Evolutionary conservation across 2,797 vertebrate species (phyloP).

Genomic region (Steatocranus sp.): DNA sequence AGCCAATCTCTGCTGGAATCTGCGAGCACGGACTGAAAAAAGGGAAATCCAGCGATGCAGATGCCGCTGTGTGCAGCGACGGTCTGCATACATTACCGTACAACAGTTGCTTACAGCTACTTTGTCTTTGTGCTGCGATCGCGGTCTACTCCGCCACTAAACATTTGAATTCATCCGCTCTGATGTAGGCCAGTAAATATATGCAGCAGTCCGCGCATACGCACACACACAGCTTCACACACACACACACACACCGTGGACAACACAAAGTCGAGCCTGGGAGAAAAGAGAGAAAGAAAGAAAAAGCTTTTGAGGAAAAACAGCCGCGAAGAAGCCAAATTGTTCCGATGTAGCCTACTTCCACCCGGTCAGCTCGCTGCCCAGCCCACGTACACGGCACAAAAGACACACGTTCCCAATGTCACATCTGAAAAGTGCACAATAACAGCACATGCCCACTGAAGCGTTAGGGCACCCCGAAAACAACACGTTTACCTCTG

Average conservation of each 20-base stretch:
- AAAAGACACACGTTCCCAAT: constrained; percentile 54
- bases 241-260: not conserved
- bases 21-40: constrained; percentile 17
- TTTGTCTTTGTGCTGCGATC: constrained; percentile 66
- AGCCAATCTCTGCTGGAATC: constrained; percentile 44
- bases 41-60: constrained; percentile 35
- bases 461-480: not conserved
- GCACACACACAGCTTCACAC: not conserved
- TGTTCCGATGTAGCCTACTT: constrained; percentile 20
- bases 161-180: constrained; percentile 50
- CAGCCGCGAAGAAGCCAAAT: constrained; percentile 18
- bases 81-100: constrained; percentile 54
- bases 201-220: constrained; percentile 24
- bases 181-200: constrained; percentile 47
- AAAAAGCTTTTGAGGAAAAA: not conserved
- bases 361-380: constrained; percentile 51
- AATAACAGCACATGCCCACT: constrained; percentile 3
- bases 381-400: constrained; percentile 36
- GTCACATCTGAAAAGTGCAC: constrained; percentile 44
- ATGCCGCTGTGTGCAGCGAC: constrained; percentile 40
- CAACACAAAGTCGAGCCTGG: constrained; percentile 45
- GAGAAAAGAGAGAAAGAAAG: not conserved
- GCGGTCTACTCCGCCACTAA: constrained; percentile 38
- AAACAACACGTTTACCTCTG: constrained; percentile 4
- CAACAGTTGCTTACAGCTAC: constrained; percentile 63